Percentiles rank a stretch among this genome's conserved stretches.
Evolutionary conservation across 1,140 invertebrate species (phyloP).

Genomic region (Drosophila leontia): DNA sequence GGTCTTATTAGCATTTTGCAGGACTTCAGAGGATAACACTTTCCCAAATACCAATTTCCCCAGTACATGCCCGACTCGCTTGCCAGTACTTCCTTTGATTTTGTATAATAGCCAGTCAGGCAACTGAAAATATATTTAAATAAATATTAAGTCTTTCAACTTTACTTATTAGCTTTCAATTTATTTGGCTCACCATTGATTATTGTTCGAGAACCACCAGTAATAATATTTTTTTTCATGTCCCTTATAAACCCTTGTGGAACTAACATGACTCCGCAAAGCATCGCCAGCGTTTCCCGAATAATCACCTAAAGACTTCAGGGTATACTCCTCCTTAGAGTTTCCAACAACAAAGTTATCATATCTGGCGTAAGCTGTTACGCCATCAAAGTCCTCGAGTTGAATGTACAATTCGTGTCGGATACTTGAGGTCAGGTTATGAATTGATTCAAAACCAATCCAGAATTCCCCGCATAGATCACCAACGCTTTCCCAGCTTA

Average conservation of each 20-base stretch:
- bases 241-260: too few species aligned
- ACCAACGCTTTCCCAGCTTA: background rate
- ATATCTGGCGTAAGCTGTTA: constrained; percentile 9
- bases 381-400: constrained; percentile 5
- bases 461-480: background rate
- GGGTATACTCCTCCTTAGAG: too few species aligned
- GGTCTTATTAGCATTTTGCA: constrained; percentile 1
- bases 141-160: background rate
- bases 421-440: background rate
- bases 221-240: too few species aligned
- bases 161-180: background rate
- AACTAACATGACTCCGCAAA: background rate
- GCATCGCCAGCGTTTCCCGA: background rate
- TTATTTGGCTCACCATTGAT: background rate
- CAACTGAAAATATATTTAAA: constrained; percentile 3
- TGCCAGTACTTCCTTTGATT: accelerated
- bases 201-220: background rate
- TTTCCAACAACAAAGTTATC: background rate
- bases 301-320: too few species aligned
- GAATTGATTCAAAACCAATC: background rate
- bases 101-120: background rate
- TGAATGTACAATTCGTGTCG: constrained; percentile 3
- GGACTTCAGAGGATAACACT: background rate
- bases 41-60: background rate
- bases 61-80: background rate